Conservation (phyloP, 2,113 vertebrate genomes). For the Apteryx owenii region DNA sequence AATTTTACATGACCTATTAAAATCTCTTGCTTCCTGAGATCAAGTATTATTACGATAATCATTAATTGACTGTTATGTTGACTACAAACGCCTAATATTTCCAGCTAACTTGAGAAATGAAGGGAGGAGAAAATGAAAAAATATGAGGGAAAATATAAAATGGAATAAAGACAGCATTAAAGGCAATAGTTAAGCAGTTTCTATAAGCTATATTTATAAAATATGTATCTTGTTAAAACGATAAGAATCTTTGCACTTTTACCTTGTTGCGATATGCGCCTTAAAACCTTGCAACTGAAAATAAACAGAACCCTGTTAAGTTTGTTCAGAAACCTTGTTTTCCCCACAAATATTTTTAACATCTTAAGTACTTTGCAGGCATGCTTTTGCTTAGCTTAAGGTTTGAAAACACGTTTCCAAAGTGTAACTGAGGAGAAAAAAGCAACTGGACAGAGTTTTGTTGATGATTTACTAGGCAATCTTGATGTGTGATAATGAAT, state of each 20-base stretch:
- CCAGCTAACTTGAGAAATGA: background rate
- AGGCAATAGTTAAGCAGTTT: background rate
- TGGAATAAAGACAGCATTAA: background rate
- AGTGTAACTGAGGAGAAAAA: background rate
- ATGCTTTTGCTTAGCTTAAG: constrained; percentile 8
- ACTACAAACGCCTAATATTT: background rate
- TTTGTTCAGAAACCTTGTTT: background rate
- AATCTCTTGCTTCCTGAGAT: background rate
- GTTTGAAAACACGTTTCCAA: background rate
- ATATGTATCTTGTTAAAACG: background rate
- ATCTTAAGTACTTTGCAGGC: background rate
- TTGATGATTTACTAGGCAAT: constrained; percentile 56
- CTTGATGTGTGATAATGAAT: constrained; percentile 58
- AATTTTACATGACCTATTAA: background rate
- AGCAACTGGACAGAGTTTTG: background rate
- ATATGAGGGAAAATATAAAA: background rate
- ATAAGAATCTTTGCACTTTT: background rate
- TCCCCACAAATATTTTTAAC: constrained; percentile 16
- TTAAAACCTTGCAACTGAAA: background rate
- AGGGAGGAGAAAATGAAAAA: background rate
- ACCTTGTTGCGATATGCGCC: background rate
- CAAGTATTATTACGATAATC: background rate
- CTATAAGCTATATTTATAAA: background rate
- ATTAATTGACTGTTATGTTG: background rate
- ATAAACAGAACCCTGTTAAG: background rate